These are phyloP conservation scores for Drosophila sordidapex DNA, from an alignment of 2,888 invertebrate genomes.

Conservation along the genomic window DNA sequence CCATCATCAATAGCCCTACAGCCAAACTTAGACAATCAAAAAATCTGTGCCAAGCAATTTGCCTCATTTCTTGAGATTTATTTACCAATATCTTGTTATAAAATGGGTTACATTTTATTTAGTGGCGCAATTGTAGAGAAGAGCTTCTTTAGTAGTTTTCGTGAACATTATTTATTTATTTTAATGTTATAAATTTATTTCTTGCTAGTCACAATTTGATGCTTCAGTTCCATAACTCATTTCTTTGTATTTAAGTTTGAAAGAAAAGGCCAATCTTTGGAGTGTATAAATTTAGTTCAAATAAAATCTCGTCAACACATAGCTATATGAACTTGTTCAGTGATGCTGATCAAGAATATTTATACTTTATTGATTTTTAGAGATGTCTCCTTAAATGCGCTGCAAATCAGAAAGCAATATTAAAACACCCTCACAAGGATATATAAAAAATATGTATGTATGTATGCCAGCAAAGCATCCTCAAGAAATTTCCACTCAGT, in stretches of 20 bases:
- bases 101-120: background rate
- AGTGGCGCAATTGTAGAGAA: background rate
- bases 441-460: too few species aligned
- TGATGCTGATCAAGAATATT: background rate
- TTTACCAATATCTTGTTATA: slow-evolving; percentile 4
- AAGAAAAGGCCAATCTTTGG: background rate
- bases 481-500: slow-evolving; percentile 28
- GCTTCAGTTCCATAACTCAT: background rate
- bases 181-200: background rate
- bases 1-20: slow-evolving; percentile 16
- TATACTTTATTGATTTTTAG: background rate
- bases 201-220: background rate
- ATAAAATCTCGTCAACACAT: background rate
- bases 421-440: background rate
- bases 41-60: slow-evolving; percentile 17
- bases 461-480: background rate
- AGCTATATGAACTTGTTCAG: too few species aligned
- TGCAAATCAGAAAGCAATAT: background rate
- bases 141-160: background rate
- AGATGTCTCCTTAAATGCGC: background rate
- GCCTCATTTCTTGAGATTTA: slow-evolving; percentile 13
- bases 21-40: slow-evolving; percentile 19
- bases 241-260: background rate
- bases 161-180: slow-evolving; percentile 1
- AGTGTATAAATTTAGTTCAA: background rate